phyloP scores from a whole-genome alignment of 2,888 invertebrate species.

The Drosophila atroscutellata region DNA sequence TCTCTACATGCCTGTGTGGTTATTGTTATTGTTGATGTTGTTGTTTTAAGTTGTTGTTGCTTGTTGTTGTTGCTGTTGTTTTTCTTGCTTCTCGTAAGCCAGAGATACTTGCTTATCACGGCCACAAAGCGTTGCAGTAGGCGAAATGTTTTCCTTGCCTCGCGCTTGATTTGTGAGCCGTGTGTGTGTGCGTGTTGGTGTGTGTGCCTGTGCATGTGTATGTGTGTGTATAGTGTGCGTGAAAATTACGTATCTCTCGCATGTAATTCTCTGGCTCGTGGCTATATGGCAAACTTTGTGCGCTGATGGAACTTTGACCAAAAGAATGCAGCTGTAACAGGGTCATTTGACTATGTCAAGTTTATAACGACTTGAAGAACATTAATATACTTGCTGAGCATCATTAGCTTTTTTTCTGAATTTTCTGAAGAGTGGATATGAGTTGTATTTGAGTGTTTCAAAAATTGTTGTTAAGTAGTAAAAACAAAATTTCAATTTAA shows the following conservation, averaged over 20 bases:
- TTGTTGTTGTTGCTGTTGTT: conserved; percentile 12
- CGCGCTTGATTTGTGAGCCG: conserved; percentile 66
- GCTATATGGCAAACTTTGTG: not conserved
- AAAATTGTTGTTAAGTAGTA: not conserved
- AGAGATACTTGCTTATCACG: conserved; percentile 66
- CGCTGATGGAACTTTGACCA: not conserved
- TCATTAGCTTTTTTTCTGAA: not conserved
- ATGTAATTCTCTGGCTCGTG: not conserved
- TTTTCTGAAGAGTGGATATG: not conserved
- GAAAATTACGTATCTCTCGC: not conserved
- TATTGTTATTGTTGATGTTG: conserved; percentile 25
- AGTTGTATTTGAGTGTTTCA: not conserved
- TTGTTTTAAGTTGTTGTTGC: conserved; percentile 12
- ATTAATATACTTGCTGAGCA: not conserved
- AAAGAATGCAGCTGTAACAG: not conserved
- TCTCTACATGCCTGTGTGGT: conserved; percentile 21
- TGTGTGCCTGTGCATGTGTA: conserved; percentile 16
- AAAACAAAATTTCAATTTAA: too few species aligned
- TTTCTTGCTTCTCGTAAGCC: conserved; percentile 28
- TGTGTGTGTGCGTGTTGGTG: not conserved
- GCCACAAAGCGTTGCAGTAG: conserved; percentile 31
- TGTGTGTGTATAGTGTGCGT: conserved; percentile 25
- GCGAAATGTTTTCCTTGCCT: conserved; percentile 51
- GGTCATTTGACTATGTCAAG: not conserved
- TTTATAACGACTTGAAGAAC: not conserved